Conservation (phyloP, 1,140 invertebrate species). For the Listronotus oregonensis region DNA sequence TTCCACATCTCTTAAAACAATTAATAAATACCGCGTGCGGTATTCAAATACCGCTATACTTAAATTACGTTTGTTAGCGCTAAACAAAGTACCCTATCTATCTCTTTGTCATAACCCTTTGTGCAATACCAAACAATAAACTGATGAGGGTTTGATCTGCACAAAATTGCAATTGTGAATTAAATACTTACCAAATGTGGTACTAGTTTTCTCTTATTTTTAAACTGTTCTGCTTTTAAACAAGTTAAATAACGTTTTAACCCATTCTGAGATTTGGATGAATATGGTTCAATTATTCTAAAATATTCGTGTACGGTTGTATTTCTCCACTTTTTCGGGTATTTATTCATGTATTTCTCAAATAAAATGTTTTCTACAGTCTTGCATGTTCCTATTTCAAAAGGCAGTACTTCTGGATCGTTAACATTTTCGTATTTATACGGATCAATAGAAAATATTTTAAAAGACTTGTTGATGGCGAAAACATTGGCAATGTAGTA, state of each 20-base stretch:
- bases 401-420: not conserved
- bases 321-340: not conserved
- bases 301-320: not conserved
- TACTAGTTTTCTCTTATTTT: too few relatives aligned
- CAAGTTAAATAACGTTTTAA: not conserved
- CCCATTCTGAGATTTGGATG: not conserved
- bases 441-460: not conserved
- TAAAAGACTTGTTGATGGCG: not conserved
- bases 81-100: too few relatives aligned
- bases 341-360: not conserved
- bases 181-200: too few relatives aligned
- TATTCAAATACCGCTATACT: too few relatives aligned
- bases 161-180: too few relatives aligned
- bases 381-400: not conserved
- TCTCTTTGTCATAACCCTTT: too few relatives aligned
- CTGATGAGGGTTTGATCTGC: too few relatives aligned
- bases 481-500: conserved; percentile 1
- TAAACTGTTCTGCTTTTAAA: not conserved
- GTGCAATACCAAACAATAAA: too few relatives aligned
- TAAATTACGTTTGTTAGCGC: too few relatives aligned
- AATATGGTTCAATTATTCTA: not conserved
- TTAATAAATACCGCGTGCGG: too few relatives aligned
- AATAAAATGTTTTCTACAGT: not conserved
- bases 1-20: too few relatives aligned
- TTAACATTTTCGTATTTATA: conserved; percentile 8